Conservation (phyloP, 2,797 vertebrate species). For the Neomorphus geoffroyi region DNA sequence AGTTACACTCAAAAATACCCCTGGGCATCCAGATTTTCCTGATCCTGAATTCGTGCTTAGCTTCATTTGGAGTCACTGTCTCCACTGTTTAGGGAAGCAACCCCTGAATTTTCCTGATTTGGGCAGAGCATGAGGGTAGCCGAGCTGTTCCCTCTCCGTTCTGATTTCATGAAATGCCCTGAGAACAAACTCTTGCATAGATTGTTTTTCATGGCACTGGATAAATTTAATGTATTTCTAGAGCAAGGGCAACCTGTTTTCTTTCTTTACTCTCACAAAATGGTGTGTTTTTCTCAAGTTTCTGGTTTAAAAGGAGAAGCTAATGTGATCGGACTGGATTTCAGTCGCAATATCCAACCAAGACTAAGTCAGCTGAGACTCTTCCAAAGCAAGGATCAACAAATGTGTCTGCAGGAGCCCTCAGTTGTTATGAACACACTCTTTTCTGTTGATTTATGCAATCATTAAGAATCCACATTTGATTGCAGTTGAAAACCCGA, state of each 20-base stretch:
- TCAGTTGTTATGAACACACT: background rate
- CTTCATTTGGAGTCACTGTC: background rate
- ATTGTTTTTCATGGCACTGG: background rate
- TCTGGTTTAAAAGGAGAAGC: slow-evolving; percentile 3
- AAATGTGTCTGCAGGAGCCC: background rate
- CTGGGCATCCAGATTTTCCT: background rate
- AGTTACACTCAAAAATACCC: background rate
- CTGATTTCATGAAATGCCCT: background rate
- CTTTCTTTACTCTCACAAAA: background rate
- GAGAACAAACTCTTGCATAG: background rate
- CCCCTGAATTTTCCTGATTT: background rate
- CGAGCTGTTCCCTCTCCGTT: background rate
- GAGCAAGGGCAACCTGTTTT: background rate
- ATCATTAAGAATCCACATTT: background rate
- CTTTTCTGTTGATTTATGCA: background rate
- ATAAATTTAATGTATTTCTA: background rate
- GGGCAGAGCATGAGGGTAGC: background rate
- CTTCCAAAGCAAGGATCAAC: background rate
- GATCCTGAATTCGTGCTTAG: background rate
- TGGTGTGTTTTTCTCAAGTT: background rate
- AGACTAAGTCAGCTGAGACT: background rate
- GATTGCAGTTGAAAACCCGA: background rate
- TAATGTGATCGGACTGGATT: background rate
- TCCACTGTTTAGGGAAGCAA: background rate
- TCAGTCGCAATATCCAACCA: background rate